Base-by-base conservation (phyloP, 1,140 invertebrate genomes). In the Drosophila chauvacae region DNA sequence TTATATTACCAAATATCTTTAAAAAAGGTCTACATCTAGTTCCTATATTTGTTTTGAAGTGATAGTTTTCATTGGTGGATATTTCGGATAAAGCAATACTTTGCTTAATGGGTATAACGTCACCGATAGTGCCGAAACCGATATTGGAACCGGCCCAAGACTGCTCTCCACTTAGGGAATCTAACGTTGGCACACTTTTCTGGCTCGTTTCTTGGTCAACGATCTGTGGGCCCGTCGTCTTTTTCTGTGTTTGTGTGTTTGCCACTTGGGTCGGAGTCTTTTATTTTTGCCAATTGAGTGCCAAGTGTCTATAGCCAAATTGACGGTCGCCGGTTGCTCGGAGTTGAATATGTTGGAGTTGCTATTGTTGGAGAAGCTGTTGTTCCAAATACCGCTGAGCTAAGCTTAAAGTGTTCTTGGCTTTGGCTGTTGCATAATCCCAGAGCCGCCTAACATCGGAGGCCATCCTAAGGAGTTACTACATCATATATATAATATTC, bases 161-260 rank as follows among this genome's bases (percentile, higher is more conserved):
- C 45, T 59, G 28, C 61, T 56, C 59, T 75, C 80, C 63, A 71
- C 82, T 81, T 86, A 66, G 74, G 81, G 65, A 81, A 74, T 80
- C 64, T 28, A 41, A 37, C 47, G 57, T 65, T 88, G 84, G 86
- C 84, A 72, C 77, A 87, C 80, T 80, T 86, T 77, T 75, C 23
- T 35, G 44, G 42, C 42, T 64, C 39, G 44, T 73, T 79, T 79
- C 62, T 81, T 82, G 82, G 69, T 73, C 59, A 79, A 70, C 77
- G 61, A 61, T 79, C 65, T 80, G 78, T 47, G 39, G 35, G 47
- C 47, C 62, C 51, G 50, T 26, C 59, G 51, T 20, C 37, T 41
- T 7, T 48, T 14, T 37, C 62, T 37, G 33, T 74, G 62, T 59
- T 77, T 61, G 42, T 83, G 62, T 62, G 59, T 60, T 45, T 51